phyloP scores from a whole-genome alignment of 2,888 invertebrate species.

The Eristalis pertinax region DNA sequence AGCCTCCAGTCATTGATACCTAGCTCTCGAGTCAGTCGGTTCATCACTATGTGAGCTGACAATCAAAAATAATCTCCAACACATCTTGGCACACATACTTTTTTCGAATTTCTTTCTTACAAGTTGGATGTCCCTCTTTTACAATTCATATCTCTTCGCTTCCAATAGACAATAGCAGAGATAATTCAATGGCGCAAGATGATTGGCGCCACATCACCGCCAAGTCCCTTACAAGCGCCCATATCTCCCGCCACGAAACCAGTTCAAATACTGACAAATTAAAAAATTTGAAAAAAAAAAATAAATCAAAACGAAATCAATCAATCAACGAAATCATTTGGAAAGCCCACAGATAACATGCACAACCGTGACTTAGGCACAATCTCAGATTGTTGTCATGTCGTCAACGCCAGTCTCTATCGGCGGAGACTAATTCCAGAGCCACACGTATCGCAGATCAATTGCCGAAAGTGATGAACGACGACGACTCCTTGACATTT shows the following conservation, averaged over 20 bases:
- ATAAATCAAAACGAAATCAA: background rate
- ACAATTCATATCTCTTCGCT: background rate
- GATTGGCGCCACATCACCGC: background rate
- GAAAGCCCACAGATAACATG: background rate
- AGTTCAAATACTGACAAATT: background rate
- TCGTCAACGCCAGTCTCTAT: background rate
- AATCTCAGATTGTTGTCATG: background rate
- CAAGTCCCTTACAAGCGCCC: background rate
- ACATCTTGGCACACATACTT: background rate
- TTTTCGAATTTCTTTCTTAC: background rate
- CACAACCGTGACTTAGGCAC: background rate
- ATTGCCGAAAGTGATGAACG: background rate
- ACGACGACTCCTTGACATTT: conserved; percentile 1
- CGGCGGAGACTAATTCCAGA: background rate
- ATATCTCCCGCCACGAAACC: background rate
- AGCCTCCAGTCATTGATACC: no score
- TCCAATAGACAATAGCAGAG: background rate
- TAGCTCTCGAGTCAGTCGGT: no score
- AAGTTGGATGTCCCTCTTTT: background rate
- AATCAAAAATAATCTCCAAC: background rate
- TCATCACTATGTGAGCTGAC: no score
- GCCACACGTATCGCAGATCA: background rate
- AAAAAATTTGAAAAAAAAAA: background rate
- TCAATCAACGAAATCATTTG: background rate
- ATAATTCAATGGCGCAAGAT: background rate